These are phyloP conservation scores for Cyanoramphus novaezelandiae DNA, from an alignment of 2,113 vertebrate species.

Conservation along the genomic window DNA sequence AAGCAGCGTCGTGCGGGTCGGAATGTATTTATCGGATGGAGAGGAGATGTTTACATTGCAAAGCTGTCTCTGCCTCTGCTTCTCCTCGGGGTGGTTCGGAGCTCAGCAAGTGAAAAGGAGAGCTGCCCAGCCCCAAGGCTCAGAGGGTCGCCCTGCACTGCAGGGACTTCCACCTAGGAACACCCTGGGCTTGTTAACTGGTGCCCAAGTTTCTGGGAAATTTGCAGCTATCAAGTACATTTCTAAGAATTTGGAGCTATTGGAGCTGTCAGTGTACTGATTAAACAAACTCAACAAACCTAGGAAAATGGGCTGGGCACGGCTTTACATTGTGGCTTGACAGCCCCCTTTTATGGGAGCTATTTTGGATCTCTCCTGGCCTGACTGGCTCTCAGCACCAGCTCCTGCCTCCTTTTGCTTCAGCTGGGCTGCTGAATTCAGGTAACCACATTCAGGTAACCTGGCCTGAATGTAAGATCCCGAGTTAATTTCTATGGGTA, in stretches of 20 bases:
- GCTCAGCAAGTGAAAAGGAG: not conserved
- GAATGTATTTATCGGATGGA: not conserved
- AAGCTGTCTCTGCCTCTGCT: not conserved
- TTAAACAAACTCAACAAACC: not conserved
- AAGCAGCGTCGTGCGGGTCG: not conserved
- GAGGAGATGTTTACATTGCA: not conserved
- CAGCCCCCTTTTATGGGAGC: not conserved
- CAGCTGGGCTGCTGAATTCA: not conserved
- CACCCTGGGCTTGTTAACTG: not conserved
- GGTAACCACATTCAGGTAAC: not conserved
- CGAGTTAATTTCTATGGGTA: not conserved
- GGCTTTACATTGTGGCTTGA: not conserved
- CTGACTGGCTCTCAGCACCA: not conserved
- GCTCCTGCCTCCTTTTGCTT: not conserved
- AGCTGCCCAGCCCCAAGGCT: not conserved
- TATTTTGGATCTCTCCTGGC: not conserved
- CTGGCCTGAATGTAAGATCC: not conserved
- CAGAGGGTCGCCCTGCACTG: not conserved
- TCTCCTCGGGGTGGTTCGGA: not conserved
- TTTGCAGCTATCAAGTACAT: not conserved
- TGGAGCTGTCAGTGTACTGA: not conserved
- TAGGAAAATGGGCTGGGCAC: not conserved
- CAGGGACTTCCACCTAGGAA: not conserved
- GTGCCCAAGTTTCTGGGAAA: not conserved
- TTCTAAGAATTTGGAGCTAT: not conserved